phyloP scores from a whole-genome alignment of 2,113 vertebrate genomes.

The Protomyctophum bolini region DNA sequence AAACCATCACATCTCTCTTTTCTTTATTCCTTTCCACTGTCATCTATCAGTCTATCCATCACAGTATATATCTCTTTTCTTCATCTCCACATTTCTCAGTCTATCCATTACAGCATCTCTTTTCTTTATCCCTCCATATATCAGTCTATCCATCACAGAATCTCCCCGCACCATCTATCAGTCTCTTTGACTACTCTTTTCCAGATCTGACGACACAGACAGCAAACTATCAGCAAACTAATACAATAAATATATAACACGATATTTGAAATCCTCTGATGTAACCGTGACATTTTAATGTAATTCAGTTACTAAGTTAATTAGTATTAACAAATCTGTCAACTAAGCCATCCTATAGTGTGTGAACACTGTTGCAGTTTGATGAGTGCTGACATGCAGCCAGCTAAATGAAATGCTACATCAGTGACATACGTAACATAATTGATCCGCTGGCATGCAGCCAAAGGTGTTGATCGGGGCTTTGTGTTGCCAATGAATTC shows the following conservation, averaged over 20 bases:
- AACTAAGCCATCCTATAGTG: constrained; percentile 13
- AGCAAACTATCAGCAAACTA: no score
- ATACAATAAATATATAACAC: background rate
- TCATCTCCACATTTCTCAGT: no score
- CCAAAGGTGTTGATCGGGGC: constrained; percentile 47
- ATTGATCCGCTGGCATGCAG: constrained; percentile 36
- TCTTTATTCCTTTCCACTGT: background rate
- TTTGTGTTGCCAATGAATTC: constrained; percentile 24
- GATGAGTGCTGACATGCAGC: constrained; percentile 3
- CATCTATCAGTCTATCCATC: no score
- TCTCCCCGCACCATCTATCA: no score
- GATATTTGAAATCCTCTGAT: background rate
- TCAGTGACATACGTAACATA: constrained; percentile 4
- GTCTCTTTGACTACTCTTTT: background rate
- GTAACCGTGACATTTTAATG: no score
- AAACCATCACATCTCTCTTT: constrained; percentile 20
- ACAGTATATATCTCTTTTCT: no score
- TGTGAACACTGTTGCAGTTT: constrained; percentile 22
- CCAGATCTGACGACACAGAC: no score
- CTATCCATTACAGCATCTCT: no score
- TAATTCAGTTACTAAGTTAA: background rate
- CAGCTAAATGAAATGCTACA: constrained; percentile 18
- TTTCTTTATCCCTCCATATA: no score
- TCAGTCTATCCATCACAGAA: no score
- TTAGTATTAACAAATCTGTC: background rate